Evolutionary conservation across 2,113 vertebrate genomes (phyloP).

Genomic region (Erythrolamprus reginae): DNA sequence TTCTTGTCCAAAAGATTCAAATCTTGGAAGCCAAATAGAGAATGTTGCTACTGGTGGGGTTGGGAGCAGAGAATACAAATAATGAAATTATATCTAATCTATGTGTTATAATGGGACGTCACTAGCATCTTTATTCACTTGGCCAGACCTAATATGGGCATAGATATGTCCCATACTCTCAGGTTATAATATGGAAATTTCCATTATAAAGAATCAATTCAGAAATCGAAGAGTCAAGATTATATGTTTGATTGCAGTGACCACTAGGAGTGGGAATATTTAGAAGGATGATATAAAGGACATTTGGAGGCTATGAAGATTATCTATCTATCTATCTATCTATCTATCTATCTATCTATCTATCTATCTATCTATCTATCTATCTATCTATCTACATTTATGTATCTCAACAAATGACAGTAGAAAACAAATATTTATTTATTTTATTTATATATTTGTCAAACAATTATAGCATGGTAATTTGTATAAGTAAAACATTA

Average conservation of each 20-base stretch:
- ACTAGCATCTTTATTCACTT: background rate
- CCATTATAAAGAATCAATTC: background rate
- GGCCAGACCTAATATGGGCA: background rate
- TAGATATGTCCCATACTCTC: background rate
- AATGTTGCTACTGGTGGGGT: background rate
- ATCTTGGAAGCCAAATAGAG: background rate
- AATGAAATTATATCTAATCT: background rate
- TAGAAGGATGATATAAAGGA: background rate
- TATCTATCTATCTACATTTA: too few species aligned
- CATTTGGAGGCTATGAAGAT: background rate
- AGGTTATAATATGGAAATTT: background rate
- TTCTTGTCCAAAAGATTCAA: background rate
- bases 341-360: too few species aligned
- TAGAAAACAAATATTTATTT: too few species aligned
- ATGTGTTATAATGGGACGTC: background rate
- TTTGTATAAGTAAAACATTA: too few species aligned
- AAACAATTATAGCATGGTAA: too few species aligned
- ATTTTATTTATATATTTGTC: too few species aligned
- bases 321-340: background rate
- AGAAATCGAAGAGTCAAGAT: background rate
- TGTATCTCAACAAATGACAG: background rate
- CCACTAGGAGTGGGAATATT: background rate
- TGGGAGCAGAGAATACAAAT: background rate
- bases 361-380: too few species aligned
- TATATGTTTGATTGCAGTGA: background rate